Base-by-base conservation (phyloP, 2,797 vertebrate species). In the Danio choprae region DNA sequence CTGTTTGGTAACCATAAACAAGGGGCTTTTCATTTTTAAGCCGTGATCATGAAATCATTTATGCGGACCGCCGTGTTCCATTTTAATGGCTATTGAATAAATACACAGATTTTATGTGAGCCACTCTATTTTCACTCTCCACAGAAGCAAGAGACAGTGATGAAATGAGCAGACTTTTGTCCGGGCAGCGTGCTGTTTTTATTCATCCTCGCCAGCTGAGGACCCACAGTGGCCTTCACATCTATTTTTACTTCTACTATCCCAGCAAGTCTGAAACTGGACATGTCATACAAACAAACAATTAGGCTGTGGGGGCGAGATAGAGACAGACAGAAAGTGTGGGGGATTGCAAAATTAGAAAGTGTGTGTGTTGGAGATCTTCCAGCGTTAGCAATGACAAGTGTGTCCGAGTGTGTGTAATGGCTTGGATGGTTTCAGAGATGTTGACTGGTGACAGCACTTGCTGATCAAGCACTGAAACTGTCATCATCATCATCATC, bases 401-500 rank as follows among this genome's bases (percentile, higher is more conserved):
- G 67, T 73, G 56, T 46, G 73, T 71, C 38, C 36, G 40, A 48
- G 77, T 75, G 77, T 64, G 71, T 58, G 71, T 29, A 1, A 70
- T 63, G 63, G 64, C 43, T 68, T 62, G 48, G 62, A 44, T 12
- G 22, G 50, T 40, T 70, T 77, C 55, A 46, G 22, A 46, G 59
- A 56, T 69, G 74, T 77, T 72, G 74, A 77, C 67, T 77, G 50
- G 69, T 79, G 81, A 79, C 62, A 69, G 70, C 62, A 69, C 55
- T 74, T 74, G 69, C 75, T 83, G 75, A 83, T 75, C 40, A 63
- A 70, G 81, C 81, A 79, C n/a, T 22, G 63, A 62, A 74, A 63
- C 63, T 75, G 48, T 75, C 76, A 79, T 83, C 81, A 73, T 73
- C 76, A 79, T 83, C 81, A 73, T 73, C 70, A 68, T 81, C 75